phyloP scores from a whole-genome alignment of 2,888 invertebrate species.

The Drosophila austrosaltans region DNA sequence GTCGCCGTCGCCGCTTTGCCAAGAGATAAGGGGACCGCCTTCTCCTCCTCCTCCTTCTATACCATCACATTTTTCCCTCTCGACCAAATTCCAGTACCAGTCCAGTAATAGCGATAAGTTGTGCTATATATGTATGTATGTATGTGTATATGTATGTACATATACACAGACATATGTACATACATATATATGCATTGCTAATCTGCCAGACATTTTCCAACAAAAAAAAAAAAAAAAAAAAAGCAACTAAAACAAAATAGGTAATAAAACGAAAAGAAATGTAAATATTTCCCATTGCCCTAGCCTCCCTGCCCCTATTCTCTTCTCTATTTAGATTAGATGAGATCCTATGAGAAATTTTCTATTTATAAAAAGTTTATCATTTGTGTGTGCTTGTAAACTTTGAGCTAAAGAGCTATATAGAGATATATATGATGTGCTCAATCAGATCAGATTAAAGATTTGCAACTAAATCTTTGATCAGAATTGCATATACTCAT shows the following conservation, averaged over 20 bases:
- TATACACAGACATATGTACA: background rate
- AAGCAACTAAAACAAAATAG: background rate
- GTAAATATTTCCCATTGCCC: background rate
- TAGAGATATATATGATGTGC: too few relatives aligned
- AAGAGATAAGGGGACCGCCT: slow-evolving; percentile 2
- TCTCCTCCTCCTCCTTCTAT: background rate
- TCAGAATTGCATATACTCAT: too few relatives aligned
- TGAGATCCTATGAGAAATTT: slow-evolving; percentile 1
- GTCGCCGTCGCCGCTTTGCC: background rate
- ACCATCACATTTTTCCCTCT: background rate
- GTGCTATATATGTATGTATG: background rate
- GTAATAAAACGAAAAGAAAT: slow-evolving; percentile 6
- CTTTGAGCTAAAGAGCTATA: too few relatives aligned
- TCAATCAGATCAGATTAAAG: too few relatives aligned
- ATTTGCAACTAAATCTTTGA: too few relatives aligned
- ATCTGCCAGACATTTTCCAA: slow-evolving; percentile 13
- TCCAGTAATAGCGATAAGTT: slow-evolving; percentile 2
- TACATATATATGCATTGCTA: background rate
- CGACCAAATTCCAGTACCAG: slow-evolving; percentile 6
- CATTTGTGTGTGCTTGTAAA: too few relatives aligned
- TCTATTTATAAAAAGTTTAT: slow-evolving; percentile 1
- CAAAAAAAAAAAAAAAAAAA: background rate
- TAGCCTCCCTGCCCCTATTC: background rate
- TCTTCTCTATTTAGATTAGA: background rate
- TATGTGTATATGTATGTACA: background rate